phyloP scores from a whole-genome alignment of 2,888 invertebrate species.

The Pogonocherus hispidulus region DNA sequence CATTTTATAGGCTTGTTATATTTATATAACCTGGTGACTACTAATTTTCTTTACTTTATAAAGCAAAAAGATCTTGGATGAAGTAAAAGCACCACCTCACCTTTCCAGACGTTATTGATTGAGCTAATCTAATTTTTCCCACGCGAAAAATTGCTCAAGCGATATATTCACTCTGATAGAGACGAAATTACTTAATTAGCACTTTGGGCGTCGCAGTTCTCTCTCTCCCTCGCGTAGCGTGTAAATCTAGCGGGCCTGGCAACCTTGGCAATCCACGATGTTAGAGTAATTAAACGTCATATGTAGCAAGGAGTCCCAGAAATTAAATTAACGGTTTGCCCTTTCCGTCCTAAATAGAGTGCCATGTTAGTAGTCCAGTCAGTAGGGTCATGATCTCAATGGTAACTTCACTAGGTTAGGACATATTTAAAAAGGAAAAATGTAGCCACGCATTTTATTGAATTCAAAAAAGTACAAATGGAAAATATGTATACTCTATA shows the following conservation, averaged over 20 bases:
- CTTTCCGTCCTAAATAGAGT: constrained; percentile 36
- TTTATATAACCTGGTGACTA: too few species aligned
- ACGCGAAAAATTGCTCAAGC: neutral
- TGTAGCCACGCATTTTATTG: too few species aligned
- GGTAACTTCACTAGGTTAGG: too few species aligned
- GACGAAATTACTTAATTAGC: constrained; percentile 23
- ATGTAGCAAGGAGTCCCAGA: constrained; percentile 33
- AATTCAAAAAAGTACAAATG: too few species aligned
- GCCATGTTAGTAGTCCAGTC: neutral
- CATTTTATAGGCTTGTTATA: too few species aligned
- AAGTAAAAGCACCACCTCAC: too few species aligned
- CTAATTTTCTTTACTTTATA: too few species aligned
- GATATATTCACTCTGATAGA: constrained; percentile 4
- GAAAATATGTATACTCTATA: too few species aligned
- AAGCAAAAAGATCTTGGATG: too few species aligned
- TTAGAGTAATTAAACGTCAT: constrained; percentile 39
- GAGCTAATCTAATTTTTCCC: neutral
- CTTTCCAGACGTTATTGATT: neutral
- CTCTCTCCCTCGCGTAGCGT: too few species aligned
- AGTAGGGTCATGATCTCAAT: too few species aligned
- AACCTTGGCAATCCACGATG: constrained; percentile 25
- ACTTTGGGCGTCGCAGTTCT: constrained; percentile 9
- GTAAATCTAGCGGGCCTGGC: constrained; percentile 2
- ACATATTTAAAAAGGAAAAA: too few species aligned
- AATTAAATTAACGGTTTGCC: constrained; percentile 38